Evolutionary conservation across 2,888 invertebrate genomes (phyloP).

Genomic region (Gandaritis pyraliata): DNA sequence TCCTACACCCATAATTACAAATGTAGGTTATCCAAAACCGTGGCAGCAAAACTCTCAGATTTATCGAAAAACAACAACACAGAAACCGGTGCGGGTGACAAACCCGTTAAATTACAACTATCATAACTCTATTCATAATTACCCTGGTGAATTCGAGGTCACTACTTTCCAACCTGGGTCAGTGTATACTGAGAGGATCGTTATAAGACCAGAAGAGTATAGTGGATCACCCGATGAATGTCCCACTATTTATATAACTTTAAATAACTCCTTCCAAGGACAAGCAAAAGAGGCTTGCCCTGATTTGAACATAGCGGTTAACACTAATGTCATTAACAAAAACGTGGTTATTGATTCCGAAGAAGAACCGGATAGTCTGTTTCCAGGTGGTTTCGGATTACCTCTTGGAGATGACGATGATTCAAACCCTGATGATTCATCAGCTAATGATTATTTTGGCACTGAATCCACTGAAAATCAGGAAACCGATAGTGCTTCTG

Average conservation of each 20-base stretch:
- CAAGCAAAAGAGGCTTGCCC: constrained; percentile 87
- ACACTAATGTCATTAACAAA: constrained; percentile 87
- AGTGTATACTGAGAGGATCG: constrained; percentile 74
- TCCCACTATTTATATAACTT: constrained; percentile 84
- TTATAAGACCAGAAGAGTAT: constrained; percentile 78
- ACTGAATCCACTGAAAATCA: constrained; percentile 62
- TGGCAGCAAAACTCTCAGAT: constrained; percentile 52
- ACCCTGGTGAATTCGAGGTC: constrained; percentile 67
- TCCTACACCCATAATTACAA: constrained; percentile 75
- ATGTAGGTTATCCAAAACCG: constrained; percentile 71
- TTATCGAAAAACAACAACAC: constrained; percentile 59
- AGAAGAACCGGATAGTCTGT: constrained; percentile 64
- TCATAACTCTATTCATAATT: constrained; percentile 60
- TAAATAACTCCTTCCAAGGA: constrained; percentile 80
- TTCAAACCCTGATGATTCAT: constrained; percentile 61
- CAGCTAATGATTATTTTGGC: constrained; percentile 61
- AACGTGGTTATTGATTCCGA: constrained; percentile 78
- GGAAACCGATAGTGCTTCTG: constrained; percentile 65
- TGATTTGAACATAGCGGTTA: constrained; percentile 88
- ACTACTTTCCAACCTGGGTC: constrained; percentile 72
- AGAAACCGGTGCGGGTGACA: constrained; percentile 59
- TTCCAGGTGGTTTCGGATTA: constrained; percentile 67
- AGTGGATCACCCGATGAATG: constrained; percentile 76
- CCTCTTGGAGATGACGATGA: constrained; percentile 60
- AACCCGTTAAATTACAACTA: constrained; percentile 65